These are phyloP conservation scores for Neocrepidodera transversa DNA, from an alignment of 2,888 invertebrate species.

Conservation along the genomic window DNA sequence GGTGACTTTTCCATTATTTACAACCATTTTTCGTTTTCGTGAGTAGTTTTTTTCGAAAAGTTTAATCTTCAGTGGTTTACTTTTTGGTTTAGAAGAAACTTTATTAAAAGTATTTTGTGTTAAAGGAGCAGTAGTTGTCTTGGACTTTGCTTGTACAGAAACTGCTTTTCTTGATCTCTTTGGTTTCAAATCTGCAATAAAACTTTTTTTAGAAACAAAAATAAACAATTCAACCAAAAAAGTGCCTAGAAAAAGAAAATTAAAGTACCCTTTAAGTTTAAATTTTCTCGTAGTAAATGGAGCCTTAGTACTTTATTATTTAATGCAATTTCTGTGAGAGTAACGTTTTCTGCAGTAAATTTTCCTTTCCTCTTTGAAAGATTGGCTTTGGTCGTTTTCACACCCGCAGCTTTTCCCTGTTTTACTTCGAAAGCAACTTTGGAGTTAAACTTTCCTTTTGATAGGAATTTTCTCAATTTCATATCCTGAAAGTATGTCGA, in stretches of 20 bases:
- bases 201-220: too few species aligned
- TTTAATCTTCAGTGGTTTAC: conserved; percentile 13
- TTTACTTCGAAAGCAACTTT: conserved; percentile 13
- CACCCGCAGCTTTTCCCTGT: neutral
- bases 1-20: conserved; percentile 23
- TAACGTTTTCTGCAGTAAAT: conserved; percentile 32
- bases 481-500: conserved; percentile 9
- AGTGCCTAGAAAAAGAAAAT: too few species aligned
- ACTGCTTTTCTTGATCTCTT: neutral
- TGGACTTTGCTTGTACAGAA: neutral
- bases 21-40: conserved; percentile 10
- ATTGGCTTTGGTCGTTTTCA: neutral
- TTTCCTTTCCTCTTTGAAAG: conserved; percentile 31
- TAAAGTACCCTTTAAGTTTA: too few species aligned
- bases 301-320: conserved; percentile 41
- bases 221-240: too few species aligned
- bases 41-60: conserved; percentile 1
- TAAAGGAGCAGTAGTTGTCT: conserved; percentile 20
- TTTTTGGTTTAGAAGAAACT: conserved; percentile 2
- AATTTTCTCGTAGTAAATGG: conserved; percentile 34
- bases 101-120: conserved; percentile 26
- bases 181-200: neutral
- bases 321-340: conserved; percentile 37
- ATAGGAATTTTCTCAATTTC: conserved; percentile 14
- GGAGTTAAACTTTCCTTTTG: conserved; percentile 11